phyloP scores from a whole-genome alignment of 2,888 invertebrate genomes.

The Drosophila lacicola region DNA sequence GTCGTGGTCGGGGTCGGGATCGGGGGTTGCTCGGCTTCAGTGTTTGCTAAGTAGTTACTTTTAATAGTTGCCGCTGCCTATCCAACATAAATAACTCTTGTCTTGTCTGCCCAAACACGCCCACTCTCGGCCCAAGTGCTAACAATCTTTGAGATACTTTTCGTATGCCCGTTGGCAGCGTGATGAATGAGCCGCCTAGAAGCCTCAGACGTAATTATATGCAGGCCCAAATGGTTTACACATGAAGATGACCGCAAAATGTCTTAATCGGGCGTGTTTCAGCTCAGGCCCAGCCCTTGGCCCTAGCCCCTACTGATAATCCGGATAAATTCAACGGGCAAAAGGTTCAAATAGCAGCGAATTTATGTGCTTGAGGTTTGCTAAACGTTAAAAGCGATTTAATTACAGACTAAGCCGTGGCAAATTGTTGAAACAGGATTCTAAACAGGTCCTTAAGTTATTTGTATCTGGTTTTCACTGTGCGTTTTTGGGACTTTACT shows the following conservation, averaged over 20 bases:
- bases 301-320: conserved; percentile 11
- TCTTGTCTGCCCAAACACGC: conserved; percentile 20
- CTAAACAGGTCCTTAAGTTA: not conserved
- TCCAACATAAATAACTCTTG: conserved; percentile 74
- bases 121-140: conserved; percentile 55
- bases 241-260: conserved; percentile 63
- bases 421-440: not conserved
- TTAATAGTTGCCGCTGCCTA: conserved; percentile 71
- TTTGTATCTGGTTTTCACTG: not conserved
- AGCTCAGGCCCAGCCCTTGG: conserved; percentile 2
- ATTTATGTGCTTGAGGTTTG: conserved; percentile 45
- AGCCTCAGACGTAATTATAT: conserved; percentile 66
- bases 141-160: conserved; percentile 78
- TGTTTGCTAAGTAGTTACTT: conserved; percentile 81
- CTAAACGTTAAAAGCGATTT: conserved; percentile 41
- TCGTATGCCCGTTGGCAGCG: conserved; percentile 46
- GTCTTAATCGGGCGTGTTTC: conserved; percentile 65
- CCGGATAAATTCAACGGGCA: conserved; percentile 12
- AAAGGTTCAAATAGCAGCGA: conserved; percentile 39
- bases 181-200: conserved; percentile 44
- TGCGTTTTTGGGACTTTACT: not conserved
- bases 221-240: conserved; percentile 52
- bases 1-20: not conserved
- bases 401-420: conserved; percentile 30
- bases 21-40: conserved; percentile 19